Evolutionary conservation across 2,888 invertebrate genomes (phyloP).

Genomic region (Odontomyia ornata): DNA sequence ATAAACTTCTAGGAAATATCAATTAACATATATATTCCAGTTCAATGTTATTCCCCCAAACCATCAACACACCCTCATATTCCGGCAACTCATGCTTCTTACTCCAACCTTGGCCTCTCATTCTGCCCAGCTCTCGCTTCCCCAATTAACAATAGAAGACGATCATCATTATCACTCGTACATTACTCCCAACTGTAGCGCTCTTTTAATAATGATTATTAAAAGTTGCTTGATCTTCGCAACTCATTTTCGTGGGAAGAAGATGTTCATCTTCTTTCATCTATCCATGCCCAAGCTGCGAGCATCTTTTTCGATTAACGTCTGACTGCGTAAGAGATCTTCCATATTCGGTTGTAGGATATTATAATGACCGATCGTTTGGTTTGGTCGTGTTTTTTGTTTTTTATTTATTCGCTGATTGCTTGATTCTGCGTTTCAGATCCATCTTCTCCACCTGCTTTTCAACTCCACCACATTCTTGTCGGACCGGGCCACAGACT

Average conservation of each 20-base stretch:
- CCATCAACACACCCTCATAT: background rate
- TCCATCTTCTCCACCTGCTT: background rate
- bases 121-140: no score
- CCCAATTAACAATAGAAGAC: no score
- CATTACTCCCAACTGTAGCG: constrained; percentile 23
- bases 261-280: constrained; percentile 1
- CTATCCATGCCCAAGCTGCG: background rate
- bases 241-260: constrained; percentile 31
- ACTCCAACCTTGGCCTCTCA: no score
- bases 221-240: constrained; percentile 4
- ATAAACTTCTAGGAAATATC: background rate
- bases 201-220: constrained; percentile 12
- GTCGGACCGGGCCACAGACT: background rate
- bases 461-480: background rate
- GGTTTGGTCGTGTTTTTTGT: no score
- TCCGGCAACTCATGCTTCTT: no score
- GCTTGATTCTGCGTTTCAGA: no score
- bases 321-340: background rate
- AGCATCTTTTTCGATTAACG: background rate
- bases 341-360: constrained; percentile 34
- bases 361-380: constrained; percentile 17
- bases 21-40: background rate
- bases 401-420: no score
- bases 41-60: background rate
- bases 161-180: background rate